Percentiles rank a stretch among this genome's conserved stretches.
Conservation (phyloP, 2,888 invertebrate genomes). For the Diaprepes abbreviatus region DNA sequence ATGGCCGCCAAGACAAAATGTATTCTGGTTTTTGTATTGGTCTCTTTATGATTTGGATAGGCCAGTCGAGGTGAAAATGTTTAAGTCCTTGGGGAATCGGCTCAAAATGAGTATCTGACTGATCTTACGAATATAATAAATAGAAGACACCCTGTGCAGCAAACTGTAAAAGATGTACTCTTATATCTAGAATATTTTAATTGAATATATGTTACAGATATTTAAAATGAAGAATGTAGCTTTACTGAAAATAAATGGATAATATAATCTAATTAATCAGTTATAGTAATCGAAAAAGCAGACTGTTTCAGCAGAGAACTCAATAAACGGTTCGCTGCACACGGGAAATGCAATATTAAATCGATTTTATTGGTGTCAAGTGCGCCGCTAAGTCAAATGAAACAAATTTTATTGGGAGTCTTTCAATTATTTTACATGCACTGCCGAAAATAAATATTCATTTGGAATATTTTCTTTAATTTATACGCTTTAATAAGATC, state of each 20-base stretch:
- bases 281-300: not conserved
- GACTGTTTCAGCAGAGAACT: conserved; percentile 6
- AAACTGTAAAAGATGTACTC: not conserved
- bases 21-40: too few relatives aligned
- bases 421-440: not conserved
- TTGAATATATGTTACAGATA: not conserved
- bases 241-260: not conserved
- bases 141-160: too few relatives aligned
- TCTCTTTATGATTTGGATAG: too few relatives aligned
- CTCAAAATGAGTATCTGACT: too few relatives aligned
- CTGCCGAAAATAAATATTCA: not conserved
- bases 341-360: conserved; percentile 22
- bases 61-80: too few relatives aligned
- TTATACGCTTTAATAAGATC: too few relatives aligned
- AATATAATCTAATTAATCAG: conserved; percentile 18
- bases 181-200: not conserved
- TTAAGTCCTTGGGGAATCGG: too few relatives aligned
- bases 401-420: conserved; percentile 30
- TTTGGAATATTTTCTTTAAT: too few relatives aligned
- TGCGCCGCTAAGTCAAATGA: conserved; percentile 12
- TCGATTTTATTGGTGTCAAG: conserved; percentile 21
- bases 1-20: too few relatives aligned
- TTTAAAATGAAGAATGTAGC: not conserved
- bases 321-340: conserved; percentile 14
- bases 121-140: too few relatives aligned